A percentile compares a stretch with the other conserved stretches of the same genome.
Conservation (phyloP, 2,113 vertebrate species). For the Barnardius zonarius region DNA sequence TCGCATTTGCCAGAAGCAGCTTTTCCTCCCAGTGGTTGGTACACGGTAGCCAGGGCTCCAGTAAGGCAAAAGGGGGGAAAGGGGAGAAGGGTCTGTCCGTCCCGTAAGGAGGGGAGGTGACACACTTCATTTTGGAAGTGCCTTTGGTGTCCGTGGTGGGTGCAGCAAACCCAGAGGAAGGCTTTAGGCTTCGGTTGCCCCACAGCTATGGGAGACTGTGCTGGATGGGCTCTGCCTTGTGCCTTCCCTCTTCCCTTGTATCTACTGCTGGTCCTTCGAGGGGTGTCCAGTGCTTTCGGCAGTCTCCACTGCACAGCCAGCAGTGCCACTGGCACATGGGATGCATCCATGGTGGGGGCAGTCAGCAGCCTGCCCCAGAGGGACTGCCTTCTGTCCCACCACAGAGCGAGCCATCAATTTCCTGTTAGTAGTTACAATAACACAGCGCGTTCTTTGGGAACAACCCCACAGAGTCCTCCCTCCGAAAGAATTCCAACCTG, state of each 20-base stretch:
- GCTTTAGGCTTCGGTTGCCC: neutral
- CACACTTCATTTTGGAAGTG: fast-evolving
- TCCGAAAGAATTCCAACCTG: neutral
- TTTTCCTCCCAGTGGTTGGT: neutral
- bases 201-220: fast-evolving
- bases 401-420: neutral
- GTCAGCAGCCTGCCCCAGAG: neutral
- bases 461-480: neutral
- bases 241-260: neutral
- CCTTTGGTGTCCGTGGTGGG: neutral
- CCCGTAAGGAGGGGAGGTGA: neutral
- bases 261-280: neutral
- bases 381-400: neutral
- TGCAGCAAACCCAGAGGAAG: neutral
- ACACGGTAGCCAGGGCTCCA: neutral
- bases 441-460: neutral
- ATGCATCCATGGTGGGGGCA: neutral
- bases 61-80: neutral
- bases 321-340: neutral
- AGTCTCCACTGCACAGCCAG: fast-evolving
- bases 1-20: neutral
- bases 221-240: neutral
- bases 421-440: slow-evolving; percentile 49
- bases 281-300: fast-evolving
- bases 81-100: neutral